Base-by-base conservation (phyloP, 92 coral and sea anemone genomes). In the Epizoanthus scotinus region DNA sequence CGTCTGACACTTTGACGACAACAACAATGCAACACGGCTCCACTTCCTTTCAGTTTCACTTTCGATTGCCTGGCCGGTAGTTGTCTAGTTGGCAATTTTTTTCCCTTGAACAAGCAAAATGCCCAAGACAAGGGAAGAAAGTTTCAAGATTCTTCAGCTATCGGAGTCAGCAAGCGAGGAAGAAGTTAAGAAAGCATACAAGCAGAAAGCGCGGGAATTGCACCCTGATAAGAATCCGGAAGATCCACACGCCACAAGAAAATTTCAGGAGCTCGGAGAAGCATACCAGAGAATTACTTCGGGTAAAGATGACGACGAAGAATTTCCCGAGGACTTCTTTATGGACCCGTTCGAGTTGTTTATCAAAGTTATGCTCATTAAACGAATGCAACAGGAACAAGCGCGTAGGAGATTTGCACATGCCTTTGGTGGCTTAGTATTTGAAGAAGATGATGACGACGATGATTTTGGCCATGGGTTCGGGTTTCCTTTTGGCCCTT, bases 181-280 rank as follows among this genome's bases (percentile, higher is more conserved):
- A 2, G 96, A 91, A 61, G 89, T 91, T 36, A 77, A 71, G 77
- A 82, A 74, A 78, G 92, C 92, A 6, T 91, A 89, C 79, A 83
- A 85, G 61, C 90, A 78, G 80, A 91, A 91, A 84, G 96, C 96
- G 58, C 83, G 82, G 0, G 92, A 89, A 84, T 84, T 87, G 13
- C 96, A 91, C 57, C 96, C 96, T 27, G 96, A 91, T 82, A 91
- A 91, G 73, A 91, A 91, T 49, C 92, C 84, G 0, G 70, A 78
- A 27, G 93, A 89, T 42, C 91, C 91, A 34, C 58, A 78, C 15
- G 91, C 94, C 38, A 83, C 62, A 71, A 84, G 54, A 88, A 87
- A 77, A 65, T 91, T 91, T 78, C 93, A 91, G 70, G 86, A 83
- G 54, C 62, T 91, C 1, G 65, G 85, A n/a, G 91, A 86, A 82